phyloP scores from a whole-genome alignment of 2,113 vertebrate species.

The Calonectris borealis region DNA sequence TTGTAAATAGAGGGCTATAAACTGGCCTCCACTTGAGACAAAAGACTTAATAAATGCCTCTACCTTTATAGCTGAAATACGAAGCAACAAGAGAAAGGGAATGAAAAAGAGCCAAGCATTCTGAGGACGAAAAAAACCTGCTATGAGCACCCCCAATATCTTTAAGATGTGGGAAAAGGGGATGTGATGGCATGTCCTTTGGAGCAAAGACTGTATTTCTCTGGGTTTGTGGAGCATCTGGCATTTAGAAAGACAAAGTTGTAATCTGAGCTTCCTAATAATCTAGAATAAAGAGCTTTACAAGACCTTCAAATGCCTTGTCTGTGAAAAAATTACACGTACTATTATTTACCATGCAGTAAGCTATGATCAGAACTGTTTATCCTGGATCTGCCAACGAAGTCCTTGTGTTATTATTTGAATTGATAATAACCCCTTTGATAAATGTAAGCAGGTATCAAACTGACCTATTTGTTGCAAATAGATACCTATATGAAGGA shows the following conservation, averaged over 20 bases:
- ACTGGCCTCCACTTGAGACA: neutral
- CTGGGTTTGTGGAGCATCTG: neutral
- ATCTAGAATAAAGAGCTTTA: neutral
- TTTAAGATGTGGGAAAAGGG: neutral
- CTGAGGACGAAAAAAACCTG: neutral
- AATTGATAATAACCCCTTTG: neutral
- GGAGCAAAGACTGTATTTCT: rapidly evolving
- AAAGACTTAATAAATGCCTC: neutral
- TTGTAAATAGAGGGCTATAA: neutral
- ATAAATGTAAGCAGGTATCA: neutral
- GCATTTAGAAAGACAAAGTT: neutral
- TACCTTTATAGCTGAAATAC: neutral
- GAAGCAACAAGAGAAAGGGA: rapidly evolving
- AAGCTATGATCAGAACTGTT: neutral
- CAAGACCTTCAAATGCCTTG: neutral
- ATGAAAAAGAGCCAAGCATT: neutral
- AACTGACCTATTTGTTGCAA: neutral
- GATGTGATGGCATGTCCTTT: neutral
- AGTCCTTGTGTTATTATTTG: neutral
- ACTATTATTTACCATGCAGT: neutral
- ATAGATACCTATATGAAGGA: neutral
- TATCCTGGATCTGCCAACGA: neutral
- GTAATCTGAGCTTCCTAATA: neutral
- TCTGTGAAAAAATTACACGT: neutral
- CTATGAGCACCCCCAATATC: neutral